Base-by-base conservation (phyloP, 2,888 invertebrate genomes). In the Heliconius charithonia region DNA sequence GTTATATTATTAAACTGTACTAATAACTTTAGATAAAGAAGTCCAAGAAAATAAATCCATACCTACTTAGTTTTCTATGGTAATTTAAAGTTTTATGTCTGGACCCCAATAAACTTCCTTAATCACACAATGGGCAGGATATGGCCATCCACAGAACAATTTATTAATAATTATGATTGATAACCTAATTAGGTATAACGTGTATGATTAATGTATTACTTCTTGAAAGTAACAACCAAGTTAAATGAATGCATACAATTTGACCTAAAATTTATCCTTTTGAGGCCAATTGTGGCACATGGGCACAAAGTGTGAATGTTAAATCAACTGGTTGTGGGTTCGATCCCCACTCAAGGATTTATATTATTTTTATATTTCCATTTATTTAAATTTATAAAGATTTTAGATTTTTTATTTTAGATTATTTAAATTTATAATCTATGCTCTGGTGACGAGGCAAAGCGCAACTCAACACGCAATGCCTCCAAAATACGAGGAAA, bases 121-220 rank as follows among this genome's bases (percentile, higher is more conserved):
- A 69, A 79, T 67, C 32, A 66, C 59, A 75, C 77, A 79, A 75
- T 74, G 19, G 29, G 37, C 70, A 71, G 77, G 77, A 74, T 75
- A 65, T 51, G 32, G 22, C 19, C 16, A 63, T 71, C 65, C 73
- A 62, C 22, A 45, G 62, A 72, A 51, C 63, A 74, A 63, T 69
- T 74, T 66, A 77, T 65, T 74, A 79, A 41, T 79, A 67, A 79
- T 79, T 77, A 63, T 70, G 63, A 66, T 45, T 73, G 70, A 74
- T 77, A 70, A 79, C 56, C 72, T 70, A 70, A 77, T 56, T 74
- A 70, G 37, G 69, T 67, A 32, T n/a, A 51, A 67, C 7, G 22
- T 65, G 45, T 22, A 37, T 45, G 32, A 19, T 76, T 70, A 70
- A 25, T 59, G 66, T 56, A 72, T 32, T 72, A 72, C 25, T 32